Evolutionary conservation across 37 sponge, comb jelly and placozoan genomes (phyloP), one percentile per base, ranked within the genome.

Genomic region (Halichondria panicea): DNA sequence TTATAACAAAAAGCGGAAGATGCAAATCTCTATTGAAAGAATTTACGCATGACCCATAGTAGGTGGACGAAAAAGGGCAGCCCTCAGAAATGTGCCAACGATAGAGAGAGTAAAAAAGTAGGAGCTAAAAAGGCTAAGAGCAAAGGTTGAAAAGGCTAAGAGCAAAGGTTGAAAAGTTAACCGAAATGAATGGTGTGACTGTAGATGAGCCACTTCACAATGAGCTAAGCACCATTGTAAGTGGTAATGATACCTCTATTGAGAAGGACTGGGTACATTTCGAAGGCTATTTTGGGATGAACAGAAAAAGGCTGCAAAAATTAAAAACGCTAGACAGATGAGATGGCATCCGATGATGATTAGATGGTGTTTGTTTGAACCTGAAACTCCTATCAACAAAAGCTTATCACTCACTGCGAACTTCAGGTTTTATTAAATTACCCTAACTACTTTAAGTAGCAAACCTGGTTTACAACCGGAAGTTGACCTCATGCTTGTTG

Each of bases 351-450:
- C 83, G 15, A 3, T 64, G 11, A 64, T 82, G 68, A 82, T 74
- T 61, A 75, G 30, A 39, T 85, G 86, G 86, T 85, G 86, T 78
- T 63, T 85, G 86, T 78, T 63, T 77, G 28, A 65, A 78, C 24
- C 63, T 85, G 3, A 70, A 72, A 38, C 67, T 64, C 19, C 44
- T 78, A 12, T 85, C 86, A 3, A 6, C 61, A 33, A 1, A 55
- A 27, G 72, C 86, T 0, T 85, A 78, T 52, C 45, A 78, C 33
- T 27, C 67, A 36, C 34, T 85, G 31, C 55, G 73, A 21, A 50
- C 66, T 8, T 68, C 76, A 25, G 86, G 79, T 28, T 76, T 84
- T 71, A 0, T 88, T 2, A 25, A 15, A 4, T 53, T 88, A n/a
- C 88, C 82, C n/a, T n/a, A n/a, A n/a, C n/a, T n/a, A n/a, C n/a